Percentiles rank a stretch among this genome's conserved stretches.
Conservation (phyloP, 2,888 invertebrate genomes). For the Agriotes lineatus region DNA sequence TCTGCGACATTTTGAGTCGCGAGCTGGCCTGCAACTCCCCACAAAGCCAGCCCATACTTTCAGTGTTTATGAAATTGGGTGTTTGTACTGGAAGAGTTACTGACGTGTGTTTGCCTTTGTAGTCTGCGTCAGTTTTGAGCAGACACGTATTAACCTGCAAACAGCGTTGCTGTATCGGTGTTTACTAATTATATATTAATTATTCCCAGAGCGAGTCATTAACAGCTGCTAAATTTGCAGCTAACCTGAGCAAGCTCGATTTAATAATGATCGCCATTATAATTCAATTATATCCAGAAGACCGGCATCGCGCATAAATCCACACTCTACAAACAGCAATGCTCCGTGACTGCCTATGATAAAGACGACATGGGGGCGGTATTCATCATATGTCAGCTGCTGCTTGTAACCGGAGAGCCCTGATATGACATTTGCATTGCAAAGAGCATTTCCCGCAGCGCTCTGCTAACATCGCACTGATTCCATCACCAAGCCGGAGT, state of each 20-base stretch:
- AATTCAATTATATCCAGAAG: slow-evolving; percentile 36
- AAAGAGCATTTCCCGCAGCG: slow-evolving; percentile 30
- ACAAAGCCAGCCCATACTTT: too few relatives aligned
- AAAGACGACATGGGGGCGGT: slow-evolving; percentile 26
- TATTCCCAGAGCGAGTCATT: slow-evolving; percentile 16
- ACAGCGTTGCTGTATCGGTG: background rate
- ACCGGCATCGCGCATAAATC: slow-evolving; percentile 22
- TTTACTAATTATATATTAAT: slow-evolving; percentile 19
- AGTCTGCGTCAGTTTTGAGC: too few relatives aligned
- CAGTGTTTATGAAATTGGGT: too few relatives aligned
- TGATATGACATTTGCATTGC: slow-evolving; percentile 39
- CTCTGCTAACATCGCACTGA: slow-evolving; percentile 17
- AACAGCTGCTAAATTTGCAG: slow-evolving; percentile 18
- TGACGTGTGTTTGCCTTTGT: too few relatives aligned
- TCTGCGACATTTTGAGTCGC: too few relatives aligned
- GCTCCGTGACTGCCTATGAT: slow-evolving; percentile 27
- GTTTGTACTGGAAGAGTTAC: too few relatives aligned
- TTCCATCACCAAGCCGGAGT: slow-evolving; percentile 6
- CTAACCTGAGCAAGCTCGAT: slow-evolving; percentile 30
- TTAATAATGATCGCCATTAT: slow-evolving; percentile 37
- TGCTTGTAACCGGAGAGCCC: slow-evolving; percentile 29
- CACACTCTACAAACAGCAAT: slow-evolving; percentile 24
- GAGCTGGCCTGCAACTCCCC: too few relatives aligned
- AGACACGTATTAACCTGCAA: too few relatives aligned
- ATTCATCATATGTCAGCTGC: slow-evolving; percentile 37